Conservation (phyloP, 2,888 invertebrate genomes). For the Alcis repandata region DNA sequence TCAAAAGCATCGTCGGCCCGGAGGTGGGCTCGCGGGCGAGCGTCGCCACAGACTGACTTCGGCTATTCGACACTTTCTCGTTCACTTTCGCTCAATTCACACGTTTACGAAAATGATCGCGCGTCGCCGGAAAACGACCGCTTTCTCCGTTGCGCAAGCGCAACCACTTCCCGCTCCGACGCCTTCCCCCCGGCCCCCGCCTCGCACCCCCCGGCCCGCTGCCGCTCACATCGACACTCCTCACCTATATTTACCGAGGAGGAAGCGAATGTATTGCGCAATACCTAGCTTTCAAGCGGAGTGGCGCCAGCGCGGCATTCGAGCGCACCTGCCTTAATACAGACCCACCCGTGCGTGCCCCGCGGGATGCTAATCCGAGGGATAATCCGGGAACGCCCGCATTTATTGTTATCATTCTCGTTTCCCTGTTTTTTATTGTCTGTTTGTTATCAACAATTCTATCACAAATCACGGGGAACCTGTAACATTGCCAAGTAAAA, state of each 20-base stretch:
- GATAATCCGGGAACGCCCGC: neutral
- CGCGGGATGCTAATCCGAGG: neutral
- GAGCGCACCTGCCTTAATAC: constrained; percentile 44
- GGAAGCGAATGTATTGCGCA: constrained; percentile 76
- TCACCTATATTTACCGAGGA: constrained; percentile 81
- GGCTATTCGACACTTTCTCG: constrained; percentile 65
- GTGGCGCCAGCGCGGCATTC: constrained; percentile 55
- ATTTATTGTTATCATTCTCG: no score
- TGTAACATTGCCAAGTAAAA: no score
- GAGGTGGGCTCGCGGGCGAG: neutral
- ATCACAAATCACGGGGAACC: no score
- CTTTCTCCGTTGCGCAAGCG: constrained; percentile 84
- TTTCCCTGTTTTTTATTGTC: no score
- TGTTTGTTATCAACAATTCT: no score
- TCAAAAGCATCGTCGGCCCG: neutral
- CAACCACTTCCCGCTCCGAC: constrained; percentile 73
- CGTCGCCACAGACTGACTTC: constrained; percentile 27
- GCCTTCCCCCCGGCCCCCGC: constrained; percentile 46
- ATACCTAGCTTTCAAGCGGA: constrained; percentile 67
- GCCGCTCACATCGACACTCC: constrained; percentile 62
- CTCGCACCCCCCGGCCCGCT: constrained; percentile 37
- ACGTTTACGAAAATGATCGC: constrained; percentile 84
- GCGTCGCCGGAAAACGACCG: constrained; percentile 79
- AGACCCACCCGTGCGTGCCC: neutral
- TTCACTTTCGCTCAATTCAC: constrained; percentile 84